Evolutionary conservation across 2,113 vertebrate genomes (phyloP), one percentile per base, ranked within the genome.

Genomic region (Pipa parva): DNA sequence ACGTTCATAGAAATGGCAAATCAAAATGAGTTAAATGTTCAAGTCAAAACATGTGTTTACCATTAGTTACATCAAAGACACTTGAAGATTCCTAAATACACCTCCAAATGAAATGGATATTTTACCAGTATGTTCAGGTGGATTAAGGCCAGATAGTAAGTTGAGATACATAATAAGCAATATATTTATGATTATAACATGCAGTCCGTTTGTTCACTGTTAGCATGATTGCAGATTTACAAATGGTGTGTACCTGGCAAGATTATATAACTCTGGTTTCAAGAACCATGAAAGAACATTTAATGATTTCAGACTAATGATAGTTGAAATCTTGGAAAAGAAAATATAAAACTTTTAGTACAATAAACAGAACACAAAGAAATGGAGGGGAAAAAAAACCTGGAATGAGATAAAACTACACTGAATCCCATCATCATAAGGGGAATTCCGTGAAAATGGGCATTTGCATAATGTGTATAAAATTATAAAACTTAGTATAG

Each of bases 1-100:
- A 51, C 57, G 37, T 61, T 61, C 57, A 69, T 54, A 28, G 58
- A 69, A 69, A 69, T 69, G 58, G 66, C 57, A 69, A 28, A 22
- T 12, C 57, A 60, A 60, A 69, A 69, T 69, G 52, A 60, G 33
- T 61, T 54, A 61, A 45, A 70, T 59, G 49, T 51, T 61, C 12
- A 51, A 29, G 4, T 28, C 29, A 50, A 70, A 58, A 70, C 66
- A 69, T 61, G 15, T 70, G 66, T 70, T 70, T 70, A 70, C 56
- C 49, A 70, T 70, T 70, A 70, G 24, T 5, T 13, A n/a, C 22
- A 7, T 65, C 2, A 39, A 64, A 56, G 10, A 49, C 7, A 42
- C 13, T 22, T 17, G 27, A 33, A 24, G 48, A 52, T 61, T 61
- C 48, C 60, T 61, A 52, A 59, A 61, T 61, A 50, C 48, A 60